These are phyloP conservation scores for Drosophila grimshawi DNA, from an alignment of 1,140 invertebrate species.

Conservation along the genomic window DNA sequence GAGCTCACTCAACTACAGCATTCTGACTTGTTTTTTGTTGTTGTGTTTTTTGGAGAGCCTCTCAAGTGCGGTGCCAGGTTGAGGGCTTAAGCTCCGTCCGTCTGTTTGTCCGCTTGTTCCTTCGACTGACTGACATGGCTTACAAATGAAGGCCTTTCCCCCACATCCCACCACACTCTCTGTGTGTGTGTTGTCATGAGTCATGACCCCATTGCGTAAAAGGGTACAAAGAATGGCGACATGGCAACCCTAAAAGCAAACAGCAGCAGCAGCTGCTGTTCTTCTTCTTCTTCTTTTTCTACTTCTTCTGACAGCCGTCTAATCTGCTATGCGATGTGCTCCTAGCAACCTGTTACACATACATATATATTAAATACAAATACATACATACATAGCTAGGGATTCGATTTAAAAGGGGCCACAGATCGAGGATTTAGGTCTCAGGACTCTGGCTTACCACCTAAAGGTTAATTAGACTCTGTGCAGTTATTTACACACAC, in stretches of 20 bases:
- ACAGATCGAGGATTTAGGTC: constrained; percentile 1
- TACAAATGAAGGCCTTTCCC: constrained; percentile 62
- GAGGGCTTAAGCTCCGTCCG: constrained; percentile 29
- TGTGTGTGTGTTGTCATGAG: constrained; percentile 1
- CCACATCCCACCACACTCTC: constrained; percentile 30
- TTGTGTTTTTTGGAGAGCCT: constrained; percentile 4
- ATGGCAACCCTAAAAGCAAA: constrained; percentile 5
- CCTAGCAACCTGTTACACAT: constrained; percentile 71
- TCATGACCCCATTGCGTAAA: constrained; percentile 37
- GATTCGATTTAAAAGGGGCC: constrained; percentile 1
- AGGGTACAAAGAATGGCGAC: constrained; percentile 50
- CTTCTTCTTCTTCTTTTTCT: constrained; percentile 6
- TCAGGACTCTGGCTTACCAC: constrained; percentile 34
- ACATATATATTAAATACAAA: too few relatives aligned
- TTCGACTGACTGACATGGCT: constrained; percentile 70
- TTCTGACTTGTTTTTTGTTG: too few relatives aligned
- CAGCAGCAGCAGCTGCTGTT: constrained; percentile 63
- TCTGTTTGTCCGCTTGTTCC: constrained; percentile 20
- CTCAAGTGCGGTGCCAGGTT: constrained; percentile 20
- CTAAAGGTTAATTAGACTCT: constrained; percentile 63
- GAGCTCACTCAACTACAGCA: too few relatives aligned
- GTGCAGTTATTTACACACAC: constrained; percentile 65
- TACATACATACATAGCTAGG: neutral
- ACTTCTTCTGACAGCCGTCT: constrained; percentile 51
- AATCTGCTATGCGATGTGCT: constrained; percentile 71